Evolutionary conservation across 2,888 invertebrate species (phyloP).

Genomic region (Mythimna ferrago): DNA sequence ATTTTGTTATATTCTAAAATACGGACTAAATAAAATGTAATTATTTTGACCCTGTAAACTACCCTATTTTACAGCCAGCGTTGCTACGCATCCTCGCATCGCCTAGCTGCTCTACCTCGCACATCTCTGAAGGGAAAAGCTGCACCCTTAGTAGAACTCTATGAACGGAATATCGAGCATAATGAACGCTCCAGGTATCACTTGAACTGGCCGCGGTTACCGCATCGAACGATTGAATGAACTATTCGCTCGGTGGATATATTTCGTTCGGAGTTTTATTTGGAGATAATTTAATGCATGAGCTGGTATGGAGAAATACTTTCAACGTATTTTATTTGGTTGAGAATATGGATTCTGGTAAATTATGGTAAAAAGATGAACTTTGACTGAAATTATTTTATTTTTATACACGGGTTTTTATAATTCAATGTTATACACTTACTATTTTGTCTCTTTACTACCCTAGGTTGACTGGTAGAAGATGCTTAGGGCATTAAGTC

Average conservation of each 20-base stretch:
- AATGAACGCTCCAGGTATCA: conserved; percentile 53
- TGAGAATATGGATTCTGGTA: background rate
- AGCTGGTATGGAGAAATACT: background rate
- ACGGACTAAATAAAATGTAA: too few relatives aligned
- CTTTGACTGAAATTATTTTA: background rate
- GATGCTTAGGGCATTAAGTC: too few relatives aligned
- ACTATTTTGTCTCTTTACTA: too few relatives aligned
- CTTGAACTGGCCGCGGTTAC: conserved; percentile 43
- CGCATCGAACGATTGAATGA: conserved; percentile 46
- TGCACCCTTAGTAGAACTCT: conserved; percentile 11
- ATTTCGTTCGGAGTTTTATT: conserved; percentile 33
- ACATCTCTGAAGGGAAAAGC: background rate
- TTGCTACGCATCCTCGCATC: background rate
- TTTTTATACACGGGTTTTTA: too few relatives aligned
- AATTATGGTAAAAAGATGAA: background rate
- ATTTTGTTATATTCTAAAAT: too few relatives aligned
- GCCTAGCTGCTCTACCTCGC: background rate
- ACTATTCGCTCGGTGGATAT: conserved; percentile 24
- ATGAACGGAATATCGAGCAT: conserved; percentile 41
- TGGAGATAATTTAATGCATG: conserved; percentile 37
- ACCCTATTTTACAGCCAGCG: background rate
- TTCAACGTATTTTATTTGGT: background rate
- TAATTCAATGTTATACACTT: too few relatives aligned
- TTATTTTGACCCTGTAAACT: too few relatives aligned
- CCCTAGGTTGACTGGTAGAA: too few relatives aligned